Evolutionary conservation across 2,113 vertebrate genomes (phyloP), one percentile per base, ranked within the genome.

Genomic region (Solenodon paradoxus): DNA sequence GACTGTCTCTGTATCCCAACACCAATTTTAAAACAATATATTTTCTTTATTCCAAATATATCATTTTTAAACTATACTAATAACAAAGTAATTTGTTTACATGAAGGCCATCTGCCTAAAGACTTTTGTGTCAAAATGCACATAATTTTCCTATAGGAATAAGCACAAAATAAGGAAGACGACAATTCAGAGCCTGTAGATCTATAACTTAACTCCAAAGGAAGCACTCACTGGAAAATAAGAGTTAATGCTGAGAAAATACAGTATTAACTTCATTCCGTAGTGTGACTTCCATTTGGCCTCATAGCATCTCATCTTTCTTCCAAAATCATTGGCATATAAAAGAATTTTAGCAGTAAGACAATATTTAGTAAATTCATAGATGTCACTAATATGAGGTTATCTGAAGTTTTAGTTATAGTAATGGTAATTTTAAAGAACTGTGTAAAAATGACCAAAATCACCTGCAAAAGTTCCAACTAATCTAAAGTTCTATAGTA

Each of bases 381-480:
- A 40, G 51, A 38, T 74, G 63, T 47, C 57, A 55, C 94, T 83
- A 87, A 59, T 95, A 87, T 16, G 16, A 26, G 63, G 26, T 80
- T 55, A 6, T 42, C 71, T 92, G 74, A 40, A 0, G 82, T 75
- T 85, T 94, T 49, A 83, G 63, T 72, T 68, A n/a, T 55, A 93
- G 91, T n/a, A 86, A 79, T 32, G 71, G 20, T 40, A 88, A 80
- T 40, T 59, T n/a, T 85, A 88, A 88, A 85, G 64, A 87, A 87
- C 6, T 85, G 24, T 42, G 85, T 35, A 71, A 86, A 80, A 30
- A 64, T 59, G 47, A 57, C 38, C 32, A 38, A 86, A 79, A 68
- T 79, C 40, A 71, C 40, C 22, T 68, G 12, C 30, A 71, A 51
- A 94, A n/a, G 42, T 94, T 79, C 57, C 51, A 84, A 84, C 35